Evolutionary conservation across 2,888 invertebrate species (phyloP).

Genomic region (Apantesis nais): DNA sequence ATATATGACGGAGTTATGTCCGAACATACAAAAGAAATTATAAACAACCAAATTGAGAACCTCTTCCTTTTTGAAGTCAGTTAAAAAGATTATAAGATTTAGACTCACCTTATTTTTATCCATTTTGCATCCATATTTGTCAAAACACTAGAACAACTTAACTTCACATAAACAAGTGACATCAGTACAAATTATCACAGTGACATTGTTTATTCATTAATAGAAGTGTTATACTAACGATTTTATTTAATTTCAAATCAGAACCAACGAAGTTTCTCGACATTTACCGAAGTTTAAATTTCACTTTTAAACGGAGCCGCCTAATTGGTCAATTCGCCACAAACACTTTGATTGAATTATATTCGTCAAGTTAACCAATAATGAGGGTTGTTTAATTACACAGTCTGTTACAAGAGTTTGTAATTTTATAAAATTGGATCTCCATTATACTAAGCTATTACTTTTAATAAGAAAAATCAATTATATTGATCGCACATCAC

Average conservation of each 20-base stretch:
- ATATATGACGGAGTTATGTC: no score
- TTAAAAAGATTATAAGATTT: no score
- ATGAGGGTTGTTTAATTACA: constrained; percentile 4
- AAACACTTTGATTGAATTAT: constrained; percentile 34
- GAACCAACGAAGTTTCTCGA: constrained; percentile 31
- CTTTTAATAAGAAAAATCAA: constrained; percentile 5
- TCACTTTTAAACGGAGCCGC: constrained; percentile 34
- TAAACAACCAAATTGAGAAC: no score
- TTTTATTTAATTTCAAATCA: constrained; percentile 32
- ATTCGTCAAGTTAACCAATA: constrained; percentile 23
- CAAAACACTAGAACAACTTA: constrained; percentile 8
- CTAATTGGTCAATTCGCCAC: constrained; percentile 38
- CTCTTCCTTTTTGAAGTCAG: no score
- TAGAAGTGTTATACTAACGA: constrained; percentile 28
- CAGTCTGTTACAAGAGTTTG: neutral
- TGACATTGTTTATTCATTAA: constrained; percentile 29
- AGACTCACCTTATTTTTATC: constrained; percentile 12
- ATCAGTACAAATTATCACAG: constrained; percentile 16
- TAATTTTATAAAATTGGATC: neutral
- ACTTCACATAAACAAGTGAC: constrained; percentile 15
- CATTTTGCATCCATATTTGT: constrained; percentile 34
- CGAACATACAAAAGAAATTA: no score
- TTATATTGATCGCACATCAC: constrained; percentile 5
- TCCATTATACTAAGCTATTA: neutral
- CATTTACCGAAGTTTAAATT: constrained; percentile 31